Percentiles rank a stretch among this genome's conserved stretches.
These are phyloP conservation scores for Semnornis frantzii DNA, from an alignment of 2,113 vertebrate genomes.

Conservation along the genomic window DNA sequence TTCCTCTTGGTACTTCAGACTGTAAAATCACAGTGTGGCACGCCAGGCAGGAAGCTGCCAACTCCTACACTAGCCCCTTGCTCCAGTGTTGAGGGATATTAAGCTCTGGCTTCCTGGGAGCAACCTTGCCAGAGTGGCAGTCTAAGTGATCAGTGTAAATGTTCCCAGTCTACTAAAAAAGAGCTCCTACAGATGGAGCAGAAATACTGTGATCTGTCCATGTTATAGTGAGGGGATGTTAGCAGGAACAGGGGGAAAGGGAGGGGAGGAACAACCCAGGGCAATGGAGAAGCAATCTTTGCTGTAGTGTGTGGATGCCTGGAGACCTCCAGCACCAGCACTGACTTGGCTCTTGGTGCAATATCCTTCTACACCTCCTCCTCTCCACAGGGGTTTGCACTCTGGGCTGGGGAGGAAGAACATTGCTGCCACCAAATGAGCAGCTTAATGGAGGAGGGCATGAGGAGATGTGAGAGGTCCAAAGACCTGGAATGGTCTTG, in stretches of 20 bases:
- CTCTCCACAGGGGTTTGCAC: neutral
- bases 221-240: neutral
- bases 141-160: no score
- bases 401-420: neutral
- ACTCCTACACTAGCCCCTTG: fast-evolving
- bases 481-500: neutral
- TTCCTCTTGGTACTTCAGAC: neutral
- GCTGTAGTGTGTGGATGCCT: neutral
- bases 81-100: neutral
- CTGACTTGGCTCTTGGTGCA: neutral
- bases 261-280: neutral
- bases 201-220: neutral
- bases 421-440: neutral
- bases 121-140: neutral
- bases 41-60: neutral
- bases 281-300: neutral
- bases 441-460: neutral
- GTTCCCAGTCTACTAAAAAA: neutral
- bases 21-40: neutral
- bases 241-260: neutral
- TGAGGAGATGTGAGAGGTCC: neutral
- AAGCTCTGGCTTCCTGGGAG: neutral
- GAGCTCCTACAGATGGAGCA: neutral
- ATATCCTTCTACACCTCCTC: neutral
- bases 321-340: neutral